Evolutionary conservation across 2,888 invertebrate genomes (phyloP).

Genomic region (Latrodectus hesperus): DNA sequence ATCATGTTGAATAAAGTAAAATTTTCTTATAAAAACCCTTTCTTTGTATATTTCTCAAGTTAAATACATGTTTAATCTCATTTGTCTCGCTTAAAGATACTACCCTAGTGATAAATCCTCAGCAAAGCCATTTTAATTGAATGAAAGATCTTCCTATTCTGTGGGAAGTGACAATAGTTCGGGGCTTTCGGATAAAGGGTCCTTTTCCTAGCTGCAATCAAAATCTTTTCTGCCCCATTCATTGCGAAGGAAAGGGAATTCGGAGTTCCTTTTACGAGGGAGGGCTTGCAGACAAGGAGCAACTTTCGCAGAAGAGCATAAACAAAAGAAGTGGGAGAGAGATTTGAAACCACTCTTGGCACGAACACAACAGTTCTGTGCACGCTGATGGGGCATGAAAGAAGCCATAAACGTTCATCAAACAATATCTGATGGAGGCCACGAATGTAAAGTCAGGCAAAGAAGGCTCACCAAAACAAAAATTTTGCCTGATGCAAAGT

Average conservation of each 20-base stretch:
- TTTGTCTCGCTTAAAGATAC: background rate
- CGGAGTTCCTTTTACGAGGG: conserved; percentile 16
- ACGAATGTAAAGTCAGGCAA: conserved; percentile 15
- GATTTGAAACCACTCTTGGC: conserved; percentile 13
- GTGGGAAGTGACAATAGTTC: conserved; percentile 2
- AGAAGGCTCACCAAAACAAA: conserved; percentile 31
- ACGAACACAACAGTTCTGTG: conserved; percentile 9
- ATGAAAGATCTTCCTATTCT: background rate
- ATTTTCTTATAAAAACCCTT: too few relatives aligned
- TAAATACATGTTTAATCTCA: conserved; percentile 1
- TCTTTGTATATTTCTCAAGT: background rate
- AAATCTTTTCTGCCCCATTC: conserved; percentile 11
- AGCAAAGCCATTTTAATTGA: background rate
- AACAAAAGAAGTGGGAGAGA: conserved; percentile 16
- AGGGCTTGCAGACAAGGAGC: background rate
- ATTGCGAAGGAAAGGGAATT: conserved; percentile 11
- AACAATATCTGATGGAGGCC: conserved; percentile 50
- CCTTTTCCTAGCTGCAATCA: conserved; percentile 27
- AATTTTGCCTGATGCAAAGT: conserved; percentile 28
- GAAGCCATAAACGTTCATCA: conserved; percentile 53
- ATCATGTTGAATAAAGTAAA: too few relatives aligned
- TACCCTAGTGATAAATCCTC: background rate
- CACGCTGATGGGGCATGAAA: conserved; percentile 35
- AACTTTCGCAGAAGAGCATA: background rate
- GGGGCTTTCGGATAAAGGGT: background rate